phyloP scores from a whole-genome alignment of 1,140 invertebrate genomes.

The Stegodyphus dumicola region DNA sequence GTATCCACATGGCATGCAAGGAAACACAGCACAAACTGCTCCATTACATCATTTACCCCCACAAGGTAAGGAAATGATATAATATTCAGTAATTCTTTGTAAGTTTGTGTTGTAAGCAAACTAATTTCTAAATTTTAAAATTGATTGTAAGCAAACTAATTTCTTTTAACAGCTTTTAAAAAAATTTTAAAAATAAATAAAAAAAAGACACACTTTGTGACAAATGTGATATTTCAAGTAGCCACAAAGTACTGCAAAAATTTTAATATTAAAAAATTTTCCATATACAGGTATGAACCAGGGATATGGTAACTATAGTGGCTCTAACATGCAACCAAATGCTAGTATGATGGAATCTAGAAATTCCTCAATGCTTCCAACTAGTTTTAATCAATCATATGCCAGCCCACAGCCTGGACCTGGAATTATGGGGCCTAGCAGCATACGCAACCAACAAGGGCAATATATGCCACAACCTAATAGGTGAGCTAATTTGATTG shows the following conservation, averaged over 20 bases:
- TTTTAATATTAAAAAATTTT: too few species aligned
- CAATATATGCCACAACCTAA: conserved; percentile 61
- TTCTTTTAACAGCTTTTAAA: too few species aligned
- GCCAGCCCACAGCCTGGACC: conserved; percentile 31
- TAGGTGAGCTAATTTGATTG: conserved; percentile 4
- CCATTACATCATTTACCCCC: conserved; percentile 73
- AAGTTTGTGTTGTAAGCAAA: neutral
- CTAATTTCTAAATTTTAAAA: too few species aligned
- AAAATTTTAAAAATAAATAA: too few species aligned
- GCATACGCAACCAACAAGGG: conserved; percentile 58
- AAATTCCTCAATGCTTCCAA: conserved; percentile 47
- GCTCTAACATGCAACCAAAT: conserved; percentile 62
- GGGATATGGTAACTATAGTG: conserved; percentile 55
- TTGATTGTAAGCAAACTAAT: too few species aligned
- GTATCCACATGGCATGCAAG: conserved; percentile 68
- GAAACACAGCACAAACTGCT: conserved; percentile 63
- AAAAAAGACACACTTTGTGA: too few species aligned
- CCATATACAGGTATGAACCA: conserved; percentile 44
- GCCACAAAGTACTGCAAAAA: too few species aligned
- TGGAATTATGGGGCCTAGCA: conserved; percentile 59
- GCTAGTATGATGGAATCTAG: conserved; percentile 59
- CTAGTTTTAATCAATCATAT: conserved; percentile 61
- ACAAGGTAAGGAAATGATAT: conserved; percentile 46
- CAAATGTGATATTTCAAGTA: too few species aligned
- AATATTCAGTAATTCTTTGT: neutral